Base-by-base conservation (phyloP, 2,888 invertebrate species). In the Epiblema foenella region DNA sequence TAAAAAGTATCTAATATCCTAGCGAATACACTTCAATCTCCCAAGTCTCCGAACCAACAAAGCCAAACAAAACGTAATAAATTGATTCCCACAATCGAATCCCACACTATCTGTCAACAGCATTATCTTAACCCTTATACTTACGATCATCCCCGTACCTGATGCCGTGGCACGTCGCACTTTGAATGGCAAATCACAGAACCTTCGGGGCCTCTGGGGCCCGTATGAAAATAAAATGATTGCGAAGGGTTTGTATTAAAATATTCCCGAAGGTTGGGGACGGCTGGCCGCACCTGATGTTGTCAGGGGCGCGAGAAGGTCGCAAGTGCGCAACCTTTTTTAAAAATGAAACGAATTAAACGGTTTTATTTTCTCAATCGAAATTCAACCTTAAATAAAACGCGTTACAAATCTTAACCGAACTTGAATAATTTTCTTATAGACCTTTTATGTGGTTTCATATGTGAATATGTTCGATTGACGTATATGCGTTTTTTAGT, bases 191-290 rank as follows among this genome's bases (percentile, higher is more conserved):
- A 92, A 93, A 93, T 93, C 93, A 92, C 85, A 86, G 86, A 87
- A 90, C 92, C 93, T 89, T 90, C 80, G 79, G 93, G 91, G 91
- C 87, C 89, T 88, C 76, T 8, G 91, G 84, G 91, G 88, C 87
- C 84, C 77, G 89, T 89, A 93, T 92, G 91, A 92, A 92, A 91
- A 92, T 91, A 91, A 92, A 90, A 93, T 93, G 91, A 92, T 93
- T 91, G 92, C 89, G 83, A 79, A 89, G 89, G 90, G 90, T 88
- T 85, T 84, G 89, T 90, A 91, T 92, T 92, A 91, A 89, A 91
- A 90, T 89, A 90, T 90, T 87, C 92, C 91, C 91, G 77, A 79
- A 84, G 89, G 89, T 80, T 80, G 79, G 77, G 77, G 78, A 77
- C 73, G 73, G 76, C 77, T 76, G 76, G 76, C 72, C 73, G 80